Base-by-base conservation (phyloP, 2,113 vertebrate genomes). In the Rhegmatorhina hoffmannsi region DNA sequence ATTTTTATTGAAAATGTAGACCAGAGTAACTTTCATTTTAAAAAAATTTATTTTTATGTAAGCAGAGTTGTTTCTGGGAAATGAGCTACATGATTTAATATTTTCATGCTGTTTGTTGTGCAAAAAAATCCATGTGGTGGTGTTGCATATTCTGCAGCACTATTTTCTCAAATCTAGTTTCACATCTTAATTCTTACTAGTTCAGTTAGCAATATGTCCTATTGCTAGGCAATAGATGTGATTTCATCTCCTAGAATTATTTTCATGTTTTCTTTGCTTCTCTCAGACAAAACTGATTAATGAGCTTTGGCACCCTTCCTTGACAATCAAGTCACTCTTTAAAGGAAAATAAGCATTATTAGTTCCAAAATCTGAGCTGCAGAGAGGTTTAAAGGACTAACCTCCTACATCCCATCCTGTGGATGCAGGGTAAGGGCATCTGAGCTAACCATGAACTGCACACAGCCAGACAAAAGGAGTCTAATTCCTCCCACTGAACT, bases 1-100 rank as follows among this genome's bases (percentile, higher is more conserved):
- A 83, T 92, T 92, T 92, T 95, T 95, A 90, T 68, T 95, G 88
- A 74, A 95, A 95, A 79, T 85, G 55, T 63, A 94, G 66, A 83
- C 46, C 3, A 16, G 53, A 75, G 63, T 73, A 90, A 55, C 36
- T 92, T 78, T 52, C 60, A 50, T 79, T 70, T 63, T 18, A 46
- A 2, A 38, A 2, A 47, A 69, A 66, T 29, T 31, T 69, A n/a
- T 63, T 63, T 96, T 82, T 63, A 59, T 89, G 43, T 68, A 79
- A 75, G 38, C 79, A 62, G 46, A 83, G 55, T 64, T 62, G 7
- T 91, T 88, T 97, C 77, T 70, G 85, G 63, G 76, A 95, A 90
- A 82, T 29, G 46, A 87, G 34, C 44, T 92, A 70, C 33, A 18
- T 74, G 11, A 82, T 84, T 95, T 91, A 82, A 84, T 91, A 76